Evolutionary conservation across 2,113 vertebrate species (phyloP).

Genomic region (Eonycteris spelaea): DNA sequence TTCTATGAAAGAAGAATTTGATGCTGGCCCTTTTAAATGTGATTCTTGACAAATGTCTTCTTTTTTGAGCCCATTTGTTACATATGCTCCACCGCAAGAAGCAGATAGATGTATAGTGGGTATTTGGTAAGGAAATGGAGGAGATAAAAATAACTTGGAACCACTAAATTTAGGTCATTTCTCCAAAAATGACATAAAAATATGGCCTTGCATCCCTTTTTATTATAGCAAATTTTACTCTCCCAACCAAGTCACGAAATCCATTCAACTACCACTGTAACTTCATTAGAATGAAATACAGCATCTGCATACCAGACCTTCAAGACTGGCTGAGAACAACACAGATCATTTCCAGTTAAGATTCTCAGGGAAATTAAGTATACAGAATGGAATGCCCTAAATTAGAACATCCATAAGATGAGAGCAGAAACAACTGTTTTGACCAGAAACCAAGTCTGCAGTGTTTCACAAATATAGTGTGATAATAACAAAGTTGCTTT

Average conservation of each 20-base stretch:
- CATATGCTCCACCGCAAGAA: too few relatives aligned
- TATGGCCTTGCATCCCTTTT: not conserved
- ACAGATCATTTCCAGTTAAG: slow-evolving; percentile 58
- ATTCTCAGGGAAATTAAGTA: slow-evolving; percentile 68
- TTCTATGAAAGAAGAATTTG: not conserved
- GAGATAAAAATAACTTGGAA: not conserved
- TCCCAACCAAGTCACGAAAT: not conserved
- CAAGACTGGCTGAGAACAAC: not conserved
- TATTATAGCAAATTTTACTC: not conserved
- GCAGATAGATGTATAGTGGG: not conserved
- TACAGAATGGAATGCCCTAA: slow-evolving; percentile 68
- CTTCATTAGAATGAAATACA: slow-evolving; percentile 19
- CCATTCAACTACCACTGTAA: not conserved
- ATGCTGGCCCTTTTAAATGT: not conserved
- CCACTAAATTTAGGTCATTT: not conserved
- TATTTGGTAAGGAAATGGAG: not conserved
- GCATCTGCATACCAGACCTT: slow-evolving; percentile 68
- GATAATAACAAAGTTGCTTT: slow-evolving; percentile 51
- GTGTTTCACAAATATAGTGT: slow-evolving; percentile 49
- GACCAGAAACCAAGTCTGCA: slow-evolving; percentile 35
- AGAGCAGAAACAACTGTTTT: slow-evolving; percentile 40
- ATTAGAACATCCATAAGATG: slow-evolving; percentile 26
- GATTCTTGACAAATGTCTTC: not conserved
- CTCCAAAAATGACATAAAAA: not conserved
- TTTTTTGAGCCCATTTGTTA: not conserved